These are phyloP conservation scores for Pantherophis vulpinus DNA, from an alignment of 2,797 vertebrate genomes.

Conservation along the genomic window DNA sequence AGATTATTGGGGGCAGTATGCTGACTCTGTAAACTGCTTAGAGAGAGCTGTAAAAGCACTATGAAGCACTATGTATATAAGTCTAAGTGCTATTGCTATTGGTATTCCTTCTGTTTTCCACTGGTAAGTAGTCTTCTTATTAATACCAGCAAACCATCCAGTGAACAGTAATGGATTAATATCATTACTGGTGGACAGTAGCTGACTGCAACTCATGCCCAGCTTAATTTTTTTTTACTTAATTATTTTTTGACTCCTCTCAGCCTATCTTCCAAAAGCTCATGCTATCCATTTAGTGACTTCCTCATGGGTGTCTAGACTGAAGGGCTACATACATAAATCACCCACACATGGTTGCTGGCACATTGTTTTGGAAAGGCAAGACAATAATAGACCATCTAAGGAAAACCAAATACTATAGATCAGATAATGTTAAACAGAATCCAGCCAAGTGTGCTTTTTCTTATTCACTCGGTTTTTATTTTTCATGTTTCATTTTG, in stretches of 20 bases:
- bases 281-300: constrained; percentile 2
- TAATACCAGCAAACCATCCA: not conserved
- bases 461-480: constrained; percentile 18
- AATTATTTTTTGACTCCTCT: not conserved
- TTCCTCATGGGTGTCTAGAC: not conserved
- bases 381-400: constrained; percentile 48
- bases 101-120: not conserved
- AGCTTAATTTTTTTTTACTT: not conserved
- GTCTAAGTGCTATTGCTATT: not conserved
- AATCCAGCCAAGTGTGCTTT: constrained; percentile 28
- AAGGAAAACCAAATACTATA: constrained; percentile 42
- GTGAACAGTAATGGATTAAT: not conserved
- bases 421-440: constrained; percentile 24
- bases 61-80: not conserved
- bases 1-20: not conserved
- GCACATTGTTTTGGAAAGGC: not conserved
- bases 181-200: not conserved
- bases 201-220: not conserved
- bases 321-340: not conserved
- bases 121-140: not conserved
- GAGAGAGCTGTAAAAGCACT: not conserved
- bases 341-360: constrained; percentile 33
- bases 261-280: not conserved
- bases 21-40: not conserved
- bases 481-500: constrained; percentile 19